A percentile compares a stretch with the other conserved stretches of the same genome.
phyloP scores from a whole-genome alignment of 2,888 invertebrate species.

The Trichogramma dendrolimi region DNA sequence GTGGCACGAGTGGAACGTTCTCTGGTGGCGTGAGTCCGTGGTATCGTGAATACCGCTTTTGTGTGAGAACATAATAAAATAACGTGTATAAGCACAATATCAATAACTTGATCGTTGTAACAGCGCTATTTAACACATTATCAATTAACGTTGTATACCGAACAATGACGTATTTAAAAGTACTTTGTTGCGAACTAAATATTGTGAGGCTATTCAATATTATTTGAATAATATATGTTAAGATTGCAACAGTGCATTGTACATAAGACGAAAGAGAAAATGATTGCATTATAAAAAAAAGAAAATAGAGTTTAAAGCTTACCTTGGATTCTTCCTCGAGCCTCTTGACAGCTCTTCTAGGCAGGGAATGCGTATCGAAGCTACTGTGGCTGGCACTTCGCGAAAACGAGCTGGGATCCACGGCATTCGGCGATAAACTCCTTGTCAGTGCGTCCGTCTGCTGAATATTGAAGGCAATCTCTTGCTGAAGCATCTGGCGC shows the following conservation, averaged over 20 bases:
- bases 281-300: background rate
- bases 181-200: background rate
- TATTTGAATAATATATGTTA: background rate
- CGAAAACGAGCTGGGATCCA: slow-evolving; percentile 60
- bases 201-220: slow-evolving; percentile 3
- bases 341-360: slow-evolving; percentile 59
- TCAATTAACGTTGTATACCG: too few relatives aligned
- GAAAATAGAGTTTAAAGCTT: slow-evolving; percentile 8
- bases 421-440: slow-evolving; percentile 79
- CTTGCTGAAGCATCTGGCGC: slow-evolving; percentile 80
- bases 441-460: slow-evolving; percentile 87
- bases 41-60: slow-evolving; percentile 19
- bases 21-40: slow-evolving; percentile 22
- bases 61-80: slow-evolving; percentile 18
- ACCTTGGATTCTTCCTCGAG: slow-evolving; percentile 63
- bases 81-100: background rate
- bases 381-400: slow-evolving; percentile 73
- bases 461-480: slow-evolving; percentile 89
- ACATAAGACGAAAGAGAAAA: slow-evolving; percentile 2
- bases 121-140: too few relatives aligned
- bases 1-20: slow-evolving; percentile 22
- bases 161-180: too few relatives aligned
- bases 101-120: too few relatives aligned
- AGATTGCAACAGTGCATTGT: background rate
- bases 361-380: slow-evolving; percentile 72